Evolutionary conservation across 2,113 vertebrate genomes (phyloP).

Genomic region (Prochilodus magdalenae): DNA sequence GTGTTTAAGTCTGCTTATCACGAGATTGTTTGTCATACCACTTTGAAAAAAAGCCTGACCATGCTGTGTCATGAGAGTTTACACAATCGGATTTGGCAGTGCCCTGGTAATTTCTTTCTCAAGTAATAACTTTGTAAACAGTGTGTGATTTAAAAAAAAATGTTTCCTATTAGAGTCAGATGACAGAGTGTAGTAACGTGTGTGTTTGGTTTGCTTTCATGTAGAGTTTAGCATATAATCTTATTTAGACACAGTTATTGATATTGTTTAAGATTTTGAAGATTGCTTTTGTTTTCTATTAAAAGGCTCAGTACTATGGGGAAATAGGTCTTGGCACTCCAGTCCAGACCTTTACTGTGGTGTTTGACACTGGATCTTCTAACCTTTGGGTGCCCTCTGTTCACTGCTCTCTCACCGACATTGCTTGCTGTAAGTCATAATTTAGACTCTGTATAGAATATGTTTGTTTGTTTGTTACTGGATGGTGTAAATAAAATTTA

Average conservation of each 20-base stretch:
- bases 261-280: background rate
- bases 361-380: slow-evolving; percentile 96
- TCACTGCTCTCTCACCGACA: slow-evolving; percentile 83
- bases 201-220: too few relatives aligned
- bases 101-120: background rate
- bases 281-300: background rate
- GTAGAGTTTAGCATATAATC: background rate
- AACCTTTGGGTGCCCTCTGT: slow-evolving; percentile 96
- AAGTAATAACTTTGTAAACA: background rate
- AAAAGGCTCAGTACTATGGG: slow-evolving; percentile 93
- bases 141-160: background rate
- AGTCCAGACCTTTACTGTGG: slow-evolving; percentile 87
- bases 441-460: background rate
- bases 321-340: slow-evolving; percentile 88
- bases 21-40: slow-evolving; percentile 23
- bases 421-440: slow-evolving; percentile 90
- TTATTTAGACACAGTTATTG: background rate
- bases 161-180: background rate
- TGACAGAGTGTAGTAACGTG: too few relatives aligned
- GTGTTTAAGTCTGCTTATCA: background rate
- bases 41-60: background rate
- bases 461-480: background rate
- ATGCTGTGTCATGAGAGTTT: background rate
- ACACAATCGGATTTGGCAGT: slow-evolving; percentile 13
- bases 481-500: background rate